Evolutionary conservation across 64 coral and sea anemone genomes (phyloP).

Genomic region (Montipora sp.): DNA sequence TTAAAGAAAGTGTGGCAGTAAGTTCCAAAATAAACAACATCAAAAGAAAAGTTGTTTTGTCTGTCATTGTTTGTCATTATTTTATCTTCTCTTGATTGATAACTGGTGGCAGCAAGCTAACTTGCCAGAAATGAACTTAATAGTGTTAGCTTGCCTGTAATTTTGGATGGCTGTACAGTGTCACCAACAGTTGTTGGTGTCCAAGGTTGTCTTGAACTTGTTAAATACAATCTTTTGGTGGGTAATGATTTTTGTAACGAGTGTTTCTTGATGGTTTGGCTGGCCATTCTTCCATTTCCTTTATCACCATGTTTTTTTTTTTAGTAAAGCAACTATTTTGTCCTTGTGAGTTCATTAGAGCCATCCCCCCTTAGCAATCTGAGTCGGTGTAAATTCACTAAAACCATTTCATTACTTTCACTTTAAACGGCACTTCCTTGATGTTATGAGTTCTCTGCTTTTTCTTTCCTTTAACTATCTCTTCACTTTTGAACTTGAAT

Average conservation of each 20-base stretch:
- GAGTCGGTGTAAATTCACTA: too few relatives aligned
- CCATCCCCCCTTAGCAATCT: too few relatives aligned
- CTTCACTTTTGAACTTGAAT: neutral
- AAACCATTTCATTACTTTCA: too few relatives aligned
- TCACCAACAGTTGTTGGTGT: slow-evolving; percentile 22
- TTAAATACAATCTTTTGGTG: slow-evolving; percentile 5
- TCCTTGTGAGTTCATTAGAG: too few relatives aligned
- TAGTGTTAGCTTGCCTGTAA: slow-evolving; percentile 15
- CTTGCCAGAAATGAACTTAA: neutral
- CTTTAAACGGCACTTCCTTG: too few relatives aligned
- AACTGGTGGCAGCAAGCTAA: neutral
- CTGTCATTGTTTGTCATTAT: slow-evolving; percentile 42
- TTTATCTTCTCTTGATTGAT: slow-evolving; percentile 79
- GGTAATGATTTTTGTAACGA: neutral
- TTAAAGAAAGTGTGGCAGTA: slow-evolving; percentile 25
- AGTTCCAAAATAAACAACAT: slow-evolving; percentile 27
- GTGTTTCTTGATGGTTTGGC: slow-evolving; percentile 24
- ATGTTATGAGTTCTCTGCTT: neutral
- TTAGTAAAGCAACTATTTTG: neutral
- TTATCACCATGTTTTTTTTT: neutral
- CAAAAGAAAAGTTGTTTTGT: neutral
- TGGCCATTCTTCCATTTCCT: neutral
- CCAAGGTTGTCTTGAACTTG: slow-evolving; percentile 45
- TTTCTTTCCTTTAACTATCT: neutral
- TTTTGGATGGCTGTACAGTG: slow-evolving; percentile 58